Evolutionary conservation across 1,140 invertebrate genomes (phyloP).

Genomic region (Pissodes strobi): DNA sequence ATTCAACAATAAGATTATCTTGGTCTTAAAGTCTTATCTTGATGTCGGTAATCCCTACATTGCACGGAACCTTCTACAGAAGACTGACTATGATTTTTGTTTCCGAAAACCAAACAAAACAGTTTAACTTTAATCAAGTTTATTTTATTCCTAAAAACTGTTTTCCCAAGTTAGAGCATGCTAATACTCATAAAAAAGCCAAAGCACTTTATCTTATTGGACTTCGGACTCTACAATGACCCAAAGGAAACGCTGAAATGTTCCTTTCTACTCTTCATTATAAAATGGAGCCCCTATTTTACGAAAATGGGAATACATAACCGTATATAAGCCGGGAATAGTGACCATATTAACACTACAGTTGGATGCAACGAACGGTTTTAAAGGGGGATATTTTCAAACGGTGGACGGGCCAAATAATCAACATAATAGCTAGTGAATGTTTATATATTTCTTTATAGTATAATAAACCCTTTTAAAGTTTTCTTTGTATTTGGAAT

Average conservation of each 20-base stretch:
- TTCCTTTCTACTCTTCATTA: slow-evolving; percentile 50
- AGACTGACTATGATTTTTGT: too few relatives aligned
- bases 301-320: slow-evolving; percentile 45
- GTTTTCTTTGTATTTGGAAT: slow-evolving; percentile 4
- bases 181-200: slow-evolving; percentile 23
- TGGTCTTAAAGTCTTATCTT: too few relatives aligned
- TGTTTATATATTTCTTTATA: slow-evolving; percentile 25
- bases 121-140: too few relatives aligned
- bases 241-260: slow-evolving; percentile 45
- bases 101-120: too few relatives aligned
- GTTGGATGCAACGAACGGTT: slow-evolving; percentile 22
- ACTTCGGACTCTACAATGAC: slow-evolving; percentile 43
- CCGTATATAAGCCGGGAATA: slow-evolving; percentile 38
- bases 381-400: slow-evolving; percentile 20
- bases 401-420: slow-evolving; percentile 29
- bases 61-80: too few relatives aligned
- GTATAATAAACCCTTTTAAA: slow-evolving; percentile 6
- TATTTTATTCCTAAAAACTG: neutral
- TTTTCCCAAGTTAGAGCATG: slow-evolving; percentile 8
- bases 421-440: slow-evolving; percentile 32
- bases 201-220: slow-evolving; percentile 51
- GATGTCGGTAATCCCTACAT: too few relatives aligned
- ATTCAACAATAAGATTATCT: too few relatives aligned
- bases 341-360: slow-evolving; percentile 37
- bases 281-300: slow-evolving; percentile 44